Evolutionary conservation across 2,113 vertebrate genomes (phyloP), one percentile per base, ranked within the genome.

Genomic region (Xiphophorus couchianus): DNA sequence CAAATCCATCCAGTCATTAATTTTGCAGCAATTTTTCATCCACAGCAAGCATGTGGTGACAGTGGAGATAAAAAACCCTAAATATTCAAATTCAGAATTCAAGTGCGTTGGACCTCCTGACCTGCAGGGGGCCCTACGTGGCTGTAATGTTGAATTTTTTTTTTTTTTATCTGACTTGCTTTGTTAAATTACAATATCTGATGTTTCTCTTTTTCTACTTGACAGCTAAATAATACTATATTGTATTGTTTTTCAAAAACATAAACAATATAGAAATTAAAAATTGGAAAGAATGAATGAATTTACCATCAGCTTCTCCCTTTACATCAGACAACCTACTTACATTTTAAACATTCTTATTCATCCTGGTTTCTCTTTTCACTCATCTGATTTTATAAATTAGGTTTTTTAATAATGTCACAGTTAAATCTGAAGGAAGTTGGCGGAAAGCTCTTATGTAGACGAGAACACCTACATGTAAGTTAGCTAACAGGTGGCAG

Each of bases 401-500:
- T 10, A 3, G 4, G 31, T 71, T 15, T 73, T 67, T 60, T 31
- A 71, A 42, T 37, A 13, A 76, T 71, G 62, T 77, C 71, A 74
- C 74, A 74, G 44, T 28, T 69, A 76, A 86, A 71, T 62, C 77
- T 73, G 22, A 25, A 51, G 60, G 29, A 81, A 78, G 67, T 66
- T 61, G 66, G n/a, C 48, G 73, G 31, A 35, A 79, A 74, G 70
- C 71, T 72, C 77, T 78, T 76, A 80, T 84, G 64, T 62, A 39
- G 35, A 58, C 42, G 77, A 61, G 76, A 84, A 89, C 78, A 74
- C 65, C 69, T 72, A 33, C 81, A 75, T 74, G 69, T 71, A 85
- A 51, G 78, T 91, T 90, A 90, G 87, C 84, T 89, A 90, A 92
- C 88, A 89, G 90, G 90, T 90, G 81, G 78, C 69, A 72, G 61